These are phyloP conservation scores for Phataginus tricuspis DNA, from an alignment of 2,797 vertebrate genomes.

Conservation along the genomic window DNA sequence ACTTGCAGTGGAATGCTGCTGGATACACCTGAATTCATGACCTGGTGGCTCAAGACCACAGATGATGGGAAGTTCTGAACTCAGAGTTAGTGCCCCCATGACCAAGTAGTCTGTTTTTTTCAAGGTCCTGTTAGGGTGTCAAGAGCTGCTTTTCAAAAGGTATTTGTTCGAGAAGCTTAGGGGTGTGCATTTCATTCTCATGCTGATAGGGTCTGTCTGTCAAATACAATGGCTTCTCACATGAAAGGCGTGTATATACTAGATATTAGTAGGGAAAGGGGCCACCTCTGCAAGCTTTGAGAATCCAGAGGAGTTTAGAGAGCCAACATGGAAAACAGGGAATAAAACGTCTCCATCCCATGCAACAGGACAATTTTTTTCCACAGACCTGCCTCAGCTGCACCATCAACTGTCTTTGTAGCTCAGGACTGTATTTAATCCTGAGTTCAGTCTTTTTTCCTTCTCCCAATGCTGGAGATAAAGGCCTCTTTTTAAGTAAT, in stretches of 20 bases:
- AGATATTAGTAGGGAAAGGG: not conserved
- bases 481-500: constrained; percentile 27
- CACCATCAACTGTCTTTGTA: not conserved
- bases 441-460: not conserved
- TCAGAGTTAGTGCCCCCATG: not conserved
- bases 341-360: not conserved
- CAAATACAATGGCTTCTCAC: not conserved
- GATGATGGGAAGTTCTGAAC: not conserved
- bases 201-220: not conserved
- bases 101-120: not conserved
- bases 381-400: not conserved
- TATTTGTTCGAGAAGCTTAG: not conserved
- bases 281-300: not conserved
- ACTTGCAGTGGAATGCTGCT: not conserved
- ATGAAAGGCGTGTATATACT: not conserved
- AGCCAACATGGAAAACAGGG: not conserved
- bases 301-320: not conserved
- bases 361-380: not conserved
- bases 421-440: not conserved
- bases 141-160: not conserved
- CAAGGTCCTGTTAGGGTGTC: not conserved
- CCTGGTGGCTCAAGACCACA: not conserved
- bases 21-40: not conserved
- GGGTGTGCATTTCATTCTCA: not conserved
- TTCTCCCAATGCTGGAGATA: constrained; percentile 5